A percentile compares a stretch with the other conserved stretches of the same genome.
Conservation (phyloP, 2,797 vertebrate species). For the Rhinophrynus dorsalis region DNA sequence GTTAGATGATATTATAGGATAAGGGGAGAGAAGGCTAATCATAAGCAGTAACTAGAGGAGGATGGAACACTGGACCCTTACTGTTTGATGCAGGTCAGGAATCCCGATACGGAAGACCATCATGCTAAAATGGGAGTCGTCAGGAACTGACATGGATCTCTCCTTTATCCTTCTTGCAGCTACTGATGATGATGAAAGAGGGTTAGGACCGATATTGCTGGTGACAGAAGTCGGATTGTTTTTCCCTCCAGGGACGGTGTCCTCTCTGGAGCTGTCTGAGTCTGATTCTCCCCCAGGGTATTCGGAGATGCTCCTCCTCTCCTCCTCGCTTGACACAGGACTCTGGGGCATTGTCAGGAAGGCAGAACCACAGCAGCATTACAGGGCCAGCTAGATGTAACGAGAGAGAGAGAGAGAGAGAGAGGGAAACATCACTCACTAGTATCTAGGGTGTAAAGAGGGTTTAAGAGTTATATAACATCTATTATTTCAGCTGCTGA, state of each 20-base stretch:
- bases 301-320: conserved; percentile 81
- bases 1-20: no score
- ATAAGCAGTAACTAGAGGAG: neutral
- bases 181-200: conserved; percentile 66
- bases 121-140: conserved; percentile 87
- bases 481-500: no score
- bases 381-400: conserved; percentile 63
- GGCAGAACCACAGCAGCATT: conserved; percentile 66
- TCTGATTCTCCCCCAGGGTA: conserved; percentile 84
- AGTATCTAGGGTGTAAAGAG: no score
- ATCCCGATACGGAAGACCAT: conserved; percentile 94
- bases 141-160: conserved; percentile 73
- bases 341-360: conserved; percentile 90
- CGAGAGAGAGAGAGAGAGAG: neutral
- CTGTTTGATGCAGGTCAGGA: conserved; percentile 93
- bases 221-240: conserved; percentile 51
- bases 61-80: conserved; percentile 61
- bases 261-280: conserved; percentile 77
- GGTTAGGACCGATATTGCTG: conserved; percentile 61
- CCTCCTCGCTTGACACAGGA: conserved; percentile 90
- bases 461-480: no score
- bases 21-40: neutral
- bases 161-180: conserved; percentile 72
- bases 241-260: conserved; percentile 58
- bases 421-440: no score